These are phyloP conservation scores for Xyliphius kryptos DNA, from an alignment of 2,113 vertebrate species.

Conservation along the genomic window DNA sequence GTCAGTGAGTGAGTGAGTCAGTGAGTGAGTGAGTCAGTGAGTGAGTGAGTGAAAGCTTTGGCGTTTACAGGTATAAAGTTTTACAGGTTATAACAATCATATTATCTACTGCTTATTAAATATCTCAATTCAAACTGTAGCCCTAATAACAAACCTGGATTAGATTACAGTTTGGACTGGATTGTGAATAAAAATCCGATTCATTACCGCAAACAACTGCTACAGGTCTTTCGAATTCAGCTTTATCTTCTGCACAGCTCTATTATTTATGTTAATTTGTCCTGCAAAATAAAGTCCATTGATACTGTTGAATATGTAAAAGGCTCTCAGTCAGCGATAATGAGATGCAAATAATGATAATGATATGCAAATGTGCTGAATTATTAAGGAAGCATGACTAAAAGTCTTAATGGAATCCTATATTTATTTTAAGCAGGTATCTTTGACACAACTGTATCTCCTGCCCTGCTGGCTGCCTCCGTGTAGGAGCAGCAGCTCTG, in stretches of 20 bases:
- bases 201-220: too few species aligned
- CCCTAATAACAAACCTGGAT: too few species aligned
- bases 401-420: constrained; percentile 57
- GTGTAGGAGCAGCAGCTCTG: too few species aligned
- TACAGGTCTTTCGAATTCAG: constrained; percentile 31
- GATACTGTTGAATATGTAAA: constrained; percentile 66
- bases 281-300: constrained; percentile 55
- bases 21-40: too few species aligned
- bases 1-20: too few species aligned
- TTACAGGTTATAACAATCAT: too few species aligned
- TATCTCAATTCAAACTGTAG: too few species aligned
- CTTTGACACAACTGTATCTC: constrained; percentile 43
- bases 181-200: too few species aligned
- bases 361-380: constrained; percentile 67
- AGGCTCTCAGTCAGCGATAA: constrained; percentile 57
- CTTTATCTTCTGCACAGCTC: constrained; percentile 47
- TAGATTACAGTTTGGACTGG: too few species aligned
- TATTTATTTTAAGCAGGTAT: constrained; percentile 57
- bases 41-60: too few species aligned
- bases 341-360: constrained; percentile 67
- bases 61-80: too few species aligned
- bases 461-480: constrained; percentile 33
- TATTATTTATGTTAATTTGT: constrained; percentile 68
- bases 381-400: constrained; percentile 65
- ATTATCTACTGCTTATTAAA: too few species aligned